A percentile compares a stretch with the other conserved stretches of the same genome.
Evolutionary conservation across 2,888 invertebrate species (phyloP).

Genomic region (Limnephilus rhombicus): DNA sequence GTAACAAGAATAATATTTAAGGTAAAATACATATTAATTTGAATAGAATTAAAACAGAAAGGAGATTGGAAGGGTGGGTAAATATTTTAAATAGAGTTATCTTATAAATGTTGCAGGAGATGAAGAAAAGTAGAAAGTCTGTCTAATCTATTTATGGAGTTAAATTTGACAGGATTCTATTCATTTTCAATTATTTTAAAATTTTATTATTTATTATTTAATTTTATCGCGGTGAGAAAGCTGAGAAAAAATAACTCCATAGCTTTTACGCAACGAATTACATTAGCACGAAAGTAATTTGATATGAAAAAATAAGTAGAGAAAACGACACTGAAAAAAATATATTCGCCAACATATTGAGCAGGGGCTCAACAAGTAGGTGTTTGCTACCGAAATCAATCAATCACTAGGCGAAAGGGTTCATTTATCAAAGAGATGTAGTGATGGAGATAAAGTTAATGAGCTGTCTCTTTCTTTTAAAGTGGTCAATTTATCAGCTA

Average conservation of each 20-base stretch:
- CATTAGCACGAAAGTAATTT: conserved; percentile 23
- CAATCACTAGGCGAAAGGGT: conserved; percentile 26
- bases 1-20: too few relatives aligned
- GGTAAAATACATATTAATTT: too few relatives aligned
- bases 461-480: background rate
- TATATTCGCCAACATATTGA: conserved; percentile 13
- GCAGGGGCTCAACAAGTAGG: background rate
- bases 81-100: too few relatives aligned
- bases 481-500: background rate
- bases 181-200: too few relatives aligned
- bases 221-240: background rate
- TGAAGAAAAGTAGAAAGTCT: too few relatives aligned
- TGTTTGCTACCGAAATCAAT: background rate
- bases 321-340: conserved; percentile 25
- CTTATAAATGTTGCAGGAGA: too few relatives aligned
- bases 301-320: conserved; percentile 35
- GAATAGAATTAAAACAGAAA: too few relatives aligned
- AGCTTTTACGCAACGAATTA: conserved; percentile 8
- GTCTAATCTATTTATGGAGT: too few relatives aligned
- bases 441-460: background rate
- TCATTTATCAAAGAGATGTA: background rate
- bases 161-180: too few relatives aligned
- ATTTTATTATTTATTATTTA: too few relatives aligned
- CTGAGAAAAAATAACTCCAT: background rate
- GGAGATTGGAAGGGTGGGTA: too few relatives aligned